phyloP scores from a whole-genome alignment of 1,140 invertebrate genomes.

The Physella acuta region DNA sequence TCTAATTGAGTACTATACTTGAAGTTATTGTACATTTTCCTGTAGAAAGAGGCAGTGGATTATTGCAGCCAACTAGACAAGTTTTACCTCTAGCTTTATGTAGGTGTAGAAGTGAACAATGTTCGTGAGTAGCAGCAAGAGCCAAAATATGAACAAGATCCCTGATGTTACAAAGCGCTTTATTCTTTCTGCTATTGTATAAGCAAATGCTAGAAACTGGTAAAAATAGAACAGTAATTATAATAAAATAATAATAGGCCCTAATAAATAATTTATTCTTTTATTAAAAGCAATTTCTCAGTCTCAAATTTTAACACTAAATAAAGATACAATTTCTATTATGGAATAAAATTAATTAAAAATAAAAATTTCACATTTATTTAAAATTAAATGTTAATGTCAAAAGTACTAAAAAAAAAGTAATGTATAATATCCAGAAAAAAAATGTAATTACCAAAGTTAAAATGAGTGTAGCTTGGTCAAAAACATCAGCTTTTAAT shows the following conservation, averaged over 20 bases:
- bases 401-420: neutral
- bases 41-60: too few relatives aligned
- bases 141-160: slow-evolving; percentile 87
- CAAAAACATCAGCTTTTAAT: too few relatives aligned
- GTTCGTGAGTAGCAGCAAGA: slow-evolving; percentile 72
- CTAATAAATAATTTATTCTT: neutral
- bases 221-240: neutral
- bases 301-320: too few relatives aligned
- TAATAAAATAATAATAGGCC: neutral
- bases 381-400: too few relatives aligned
- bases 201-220: neutral
- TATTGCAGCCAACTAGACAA: neutral
- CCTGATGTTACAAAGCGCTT: slow-evolving; percentile 72
- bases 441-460: too few relatives aligned
- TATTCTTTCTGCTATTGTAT: slow-evolving; percentile 30
- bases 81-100: slow-evolving; percentile 37
- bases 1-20: neutral
- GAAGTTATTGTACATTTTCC: too few relatives aligned
- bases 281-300: neutral
- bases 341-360: too few relatives aligned
- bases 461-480: too few relatives aligned
- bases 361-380: too few relatives aligned
- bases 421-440: neutral
- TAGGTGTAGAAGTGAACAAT: slow-evolving; percentile 61
- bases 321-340: too few relatives aligned